Evolutionary conservation across 1,140 invertebrate species (phyloP).

Genomic region (Diprion similis): DNA sequence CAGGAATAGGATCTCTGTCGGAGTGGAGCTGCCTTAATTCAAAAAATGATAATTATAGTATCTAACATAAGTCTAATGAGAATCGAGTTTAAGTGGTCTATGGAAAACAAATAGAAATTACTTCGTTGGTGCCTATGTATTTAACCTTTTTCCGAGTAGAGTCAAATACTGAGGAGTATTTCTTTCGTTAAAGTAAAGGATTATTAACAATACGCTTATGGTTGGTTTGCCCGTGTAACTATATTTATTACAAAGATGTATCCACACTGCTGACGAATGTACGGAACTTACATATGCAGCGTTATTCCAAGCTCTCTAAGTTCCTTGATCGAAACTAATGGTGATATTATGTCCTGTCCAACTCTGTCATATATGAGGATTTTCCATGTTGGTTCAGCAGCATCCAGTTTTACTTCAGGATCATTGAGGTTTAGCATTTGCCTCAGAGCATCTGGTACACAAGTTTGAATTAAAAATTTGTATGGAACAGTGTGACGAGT

Average conservation of each 20-base stretch:
- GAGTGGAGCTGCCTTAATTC: constrained; percentile 83
- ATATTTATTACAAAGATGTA: no score
- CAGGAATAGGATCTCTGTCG: constrained; percentile 94
- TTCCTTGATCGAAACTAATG: constrained; percentile 95
- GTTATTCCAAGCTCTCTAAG: constrained; percentile 96
- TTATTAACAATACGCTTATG: not conserved
- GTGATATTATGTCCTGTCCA: constrained; percentile 98
- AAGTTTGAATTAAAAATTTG: constrained; percentile 35
- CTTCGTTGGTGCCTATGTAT: no score
- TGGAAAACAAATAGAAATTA: constrained; percentile 14
- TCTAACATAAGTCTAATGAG: constrained; percentile 12
- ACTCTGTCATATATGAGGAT: constrained; percentile 94
- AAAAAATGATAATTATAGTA: constrained; percentile 38
- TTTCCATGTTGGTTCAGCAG: constrained; percentile 92
- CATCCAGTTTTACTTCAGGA: constrained; percentile 74
- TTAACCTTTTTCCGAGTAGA: no score
- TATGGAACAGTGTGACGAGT: not conserved
- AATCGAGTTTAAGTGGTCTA: constrained; percentile 10
- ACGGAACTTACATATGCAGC: constrained; percentile 85
- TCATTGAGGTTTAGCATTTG: constrained; percentile 95
- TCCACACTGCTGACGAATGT: no score
- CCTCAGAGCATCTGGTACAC: constrained; percentile 77
- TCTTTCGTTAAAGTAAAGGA: not conserved
- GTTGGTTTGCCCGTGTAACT: no score
- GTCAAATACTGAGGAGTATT: not conserved